Percentiles rank a stretch among this genome's conserved stretches.
Conservation (phyloP, 2,888 invertebrate species). For the Dermolepida albohirtum region DNA sequence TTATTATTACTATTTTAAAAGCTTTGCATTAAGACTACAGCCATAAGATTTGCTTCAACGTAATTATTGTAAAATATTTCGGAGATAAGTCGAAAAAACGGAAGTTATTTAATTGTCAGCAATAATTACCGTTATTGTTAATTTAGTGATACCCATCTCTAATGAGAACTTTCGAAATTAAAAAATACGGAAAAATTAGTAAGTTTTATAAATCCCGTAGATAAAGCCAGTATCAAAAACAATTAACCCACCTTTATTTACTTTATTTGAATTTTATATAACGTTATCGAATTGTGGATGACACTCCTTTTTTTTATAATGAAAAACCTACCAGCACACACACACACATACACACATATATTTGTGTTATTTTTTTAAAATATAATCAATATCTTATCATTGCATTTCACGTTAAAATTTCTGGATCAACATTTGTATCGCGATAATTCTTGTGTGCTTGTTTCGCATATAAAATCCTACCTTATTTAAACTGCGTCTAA, state of each 20-base stretch:
- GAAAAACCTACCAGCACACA: slow-evolving; percentile 31
- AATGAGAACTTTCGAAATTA: background rate
- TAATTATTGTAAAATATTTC: too few relatives aligned
- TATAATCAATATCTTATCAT: slow-evolving; percentile 37
- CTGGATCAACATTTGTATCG: slow-evolving; percentile 38
- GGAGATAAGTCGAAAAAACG: too few relatives aligned
- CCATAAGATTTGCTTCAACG: too few relatives aligned
- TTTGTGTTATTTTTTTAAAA: slow-evolving; percentile 39
- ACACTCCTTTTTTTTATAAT: slow-evolving; percentile 35
- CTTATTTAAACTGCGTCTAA: slow-evolving; percentile 43
- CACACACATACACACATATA: slow-evolving; percentile 30
- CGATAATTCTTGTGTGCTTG: slow-evolving; percentile 36
- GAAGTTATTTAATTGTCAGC: too few relatives aligned
- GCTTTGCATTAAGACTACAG: too few relatives aligned
- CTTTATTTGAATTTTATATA: slow-evolving; percentile 29
- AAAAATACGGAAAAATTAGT: slow-evolving; percentile 26
- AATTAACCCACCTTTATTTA: slow-evolving; percentile 42
- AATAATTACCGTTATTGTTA: too few relatives aligned
- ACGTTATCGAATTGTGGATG: slow-evolving; percentile 30
- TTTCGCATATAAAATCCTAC: slow-evolving; percentile 41
- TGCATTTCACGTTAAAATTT: slow-evolving; percentile 38
- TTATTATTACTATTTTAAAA: too few relatives aligned
- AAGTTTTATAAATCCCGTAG: slow-evolving; percentile 21
- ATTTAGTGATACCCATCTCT: too few relatives aligned
- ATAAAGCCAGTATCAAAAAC: slow-evolving; percentile 38